Conservation (phyloP, 2,113 vertebrate species). For the Rhabdornis inornatus region DNA sequence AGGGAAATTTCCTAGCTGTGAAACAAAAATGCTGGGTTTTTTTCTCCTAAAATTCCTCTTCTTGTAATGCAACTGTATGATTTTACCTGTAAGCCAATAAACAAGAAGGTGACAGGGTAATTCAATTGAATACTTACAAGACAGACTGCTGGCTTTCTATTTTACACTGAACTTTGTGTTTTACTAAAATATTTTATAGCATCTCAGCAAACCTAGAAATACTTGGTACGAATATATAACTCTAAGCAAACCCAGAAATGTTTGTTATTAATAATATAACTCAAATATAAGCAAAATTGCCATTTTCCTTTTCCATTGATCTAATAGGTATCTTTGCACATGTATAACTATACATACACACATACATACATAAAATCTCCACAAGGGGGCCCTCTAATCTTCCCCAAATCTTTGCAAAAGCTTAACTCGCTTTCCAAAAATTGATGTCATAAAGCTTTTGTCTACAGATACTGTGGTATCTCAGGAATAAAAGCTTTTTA, state of each 20-base stretch:
- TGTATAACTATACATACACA: fast-evolving
- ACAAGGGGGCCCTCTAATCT: constrained; percentile 68
- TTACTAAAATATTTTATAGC: neutral
- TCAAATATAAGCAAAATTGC: neutral
- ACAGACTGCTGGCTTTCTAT: neutral
- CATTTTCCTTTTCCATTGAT: neutral
- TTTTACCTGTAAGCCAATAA: neutral
- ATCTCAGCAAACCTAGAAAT: neutral
- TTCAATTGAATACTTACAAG: neutral
- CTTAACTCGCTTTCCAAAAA: constrained; percentile 8
- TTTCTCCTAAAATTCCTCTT: neutral
- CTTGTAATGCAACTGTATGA: neutral
- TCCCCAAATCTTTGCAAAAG: neutral
- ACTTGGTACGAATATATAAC: neutral
- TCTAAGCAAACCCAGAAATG: neutral
- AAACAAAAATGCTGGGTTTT: neutral
- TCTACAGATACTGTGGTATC: neutral
- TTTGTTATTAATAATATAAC: neutral
- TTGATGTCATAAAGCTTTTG: neutral
- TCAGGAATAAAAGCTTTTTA: neutral
- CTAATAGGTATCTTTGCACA: neutral
- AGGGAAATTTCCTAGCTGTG: neutral
- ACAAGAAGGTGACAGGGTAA: neutral
- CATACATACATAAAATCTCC: neutral
- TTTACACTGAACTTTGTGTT: neutral